phyloP scores from a whole-genome alignment of 2,888 invertebrate species.

The Agrochola macilenta region DNA sequence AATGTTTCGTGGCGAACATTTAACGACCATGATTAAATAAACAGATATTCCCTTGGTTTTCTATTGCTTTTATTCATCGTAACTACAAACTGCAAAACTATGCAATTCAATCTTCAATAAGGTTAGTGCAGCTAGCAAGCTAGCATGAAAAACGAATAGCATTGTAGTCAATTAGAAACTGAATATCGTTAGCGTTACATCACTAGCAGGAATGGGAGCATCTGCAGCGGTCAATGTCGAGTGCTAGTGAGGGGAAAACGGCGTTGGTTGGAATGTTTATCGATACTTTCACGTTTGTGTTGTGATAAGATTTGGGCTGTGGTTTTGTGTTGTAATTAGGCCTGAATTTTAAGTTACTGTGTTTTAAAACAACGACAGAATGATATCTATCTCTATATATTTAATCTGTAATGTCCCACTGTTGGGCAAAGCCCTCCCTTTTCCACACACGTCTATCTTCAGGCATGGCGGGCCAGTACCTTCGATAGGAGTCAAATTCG shows the following conservation, averaged over 20 bases:
- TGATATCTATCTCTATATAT: neutral
- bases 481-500: neutral
- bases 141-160: neutral
- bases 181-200: slow-evolving; percentile 51
- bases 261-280: neutral
- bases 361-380: neutral
- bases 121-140: neutral
- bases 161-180: slow-evolving; percentile 22
- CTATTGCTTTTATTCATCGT: neutral
- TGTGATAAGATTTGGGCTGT: neutral
- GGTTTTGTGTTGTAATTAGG: neutral
- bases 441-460: neutral
- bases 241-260: slow-evolving; percentile 35
- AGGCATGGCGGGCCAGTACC: neutral
- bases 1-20: neutral
- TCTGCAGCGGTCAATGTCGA: slow-evolving; percentile 66
- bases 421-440: neutral
- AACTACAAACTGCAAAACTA: no score
- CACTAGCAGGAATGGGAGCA: slow-evolving; percentile 54
- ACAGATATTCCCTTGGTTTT: neutral
- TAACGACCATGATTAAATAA: neutral
- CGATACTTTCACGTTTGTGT: slow-evolving; percentile 24
- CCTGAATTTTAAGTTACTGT: neutral
- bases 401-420: neutral
- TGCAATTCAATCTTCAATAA: neutral